These are phyloP conservation scores for Anguilla rostrata DNA, from an alignment of 2,113 vertebrate species.

Conservation along the genomic window DNA sequence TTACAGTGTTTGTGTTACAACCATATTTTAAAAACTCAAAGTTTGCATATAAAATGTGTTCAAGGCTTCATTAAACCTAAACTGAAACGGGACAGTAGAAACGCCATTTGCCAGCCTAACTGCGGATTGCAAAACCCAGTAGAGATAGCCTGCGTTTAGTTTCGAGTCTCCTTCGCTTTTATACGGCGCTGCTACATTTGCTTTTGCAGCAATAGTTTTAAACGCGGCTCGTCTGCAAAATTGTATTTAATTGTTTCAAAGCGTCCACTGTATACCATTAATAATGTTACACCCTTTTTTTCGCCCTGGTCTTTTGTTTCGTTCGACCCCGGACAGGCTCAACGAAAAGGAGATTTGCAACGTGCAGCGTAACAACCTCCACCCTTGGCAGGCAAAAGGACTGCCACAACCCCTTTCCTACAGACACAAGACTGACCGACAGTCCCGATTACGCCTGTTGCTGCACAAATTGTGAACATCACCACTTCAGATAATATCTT, in stretches of 20 bases:
- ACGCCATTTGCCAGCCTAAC: neutral
- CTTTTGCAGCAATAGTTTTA: neutral
- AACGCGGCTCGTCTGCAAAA: neutral
- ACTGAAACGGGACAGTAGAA: neutral
- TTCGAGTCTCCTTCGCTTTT: neutral
- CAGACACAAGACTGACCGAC: neutral
- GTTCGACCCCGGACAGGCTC: neutral
- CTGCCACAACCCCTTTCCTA: conserved; percentile 8
- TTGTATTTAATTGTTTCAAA: neutral
- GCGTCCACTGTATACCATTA: neutral
- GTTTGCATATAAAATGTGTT: neutral
- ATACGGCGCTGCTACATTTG: neutral
- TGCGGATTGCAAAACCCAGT: neutral
- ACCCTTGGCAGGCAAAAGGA: conserved; percentile 17
- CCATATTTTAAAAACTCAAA: neutral
- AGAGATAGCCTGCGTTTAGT: neutral
- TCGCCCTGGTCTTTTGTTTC: neutral
- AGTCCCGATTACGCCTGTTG: neutral
- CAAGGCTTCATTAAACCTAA: neutral
- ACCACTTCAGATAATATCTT: neutral
- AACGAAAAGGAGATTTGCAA: conserved; percentile 12
- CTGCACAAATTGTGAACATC: neutral
- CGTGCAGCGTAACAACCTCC: conserved; percentile 10
- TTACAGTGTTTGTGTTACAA: neutral
- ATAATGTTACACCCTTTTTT: neutral